Base-by-base conservation (phyloP, 2,797 vertebrate species). In the Cryptoprocta ferox region DNA sequence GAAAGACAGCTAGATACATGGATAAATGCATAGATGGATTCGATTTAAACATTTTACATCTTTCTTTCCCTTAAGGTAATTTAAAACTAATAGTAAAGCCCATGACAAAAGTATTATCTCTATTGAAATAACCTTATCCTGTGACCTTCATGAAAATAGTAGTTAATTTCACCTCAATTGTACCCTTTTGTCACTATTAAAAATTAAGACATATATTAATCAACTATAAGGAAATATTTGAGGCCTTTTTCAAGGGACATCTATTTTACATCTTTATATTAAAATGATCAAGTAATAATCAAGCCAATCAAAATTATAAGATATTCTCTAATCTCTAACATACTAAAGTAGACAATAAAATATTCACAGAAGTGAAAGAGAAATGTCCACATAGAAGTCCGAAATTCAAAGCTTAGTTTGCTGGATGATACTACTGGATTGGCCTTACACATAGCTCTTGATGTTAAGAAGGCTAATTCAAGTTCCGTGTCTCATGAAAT, bases 381-480 rank as follows among this genome's bases (percentile, higher is more conserved):
- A 82, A 97, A 98, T 94, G 48, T 97, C 59, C n/a, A 96, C 9
- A 89, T 35, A 30, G 66, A 97, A 97, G 97, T 97, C 63, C 98
- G 86, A 98, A 98, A 98, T 95, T 97, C 95, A 97, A 97, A 98
- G 42, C 48, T 96, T 93, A 48, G 71, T 88, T 96, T 95, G 35
- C 84, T 96, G 80, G 89, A 95, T 84, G 97, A 88, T 92, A 6
- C 9, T 95, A 48, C 53, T 97, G 86, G 0, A 75, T n/a, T 98
- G 89, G 92, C 53, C 86, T 97, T 93, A 97, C 13, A 84, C 85
- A 97, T 97, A 98, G 63, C 66, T 96, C 63, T 96, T 97, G 88
- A 97, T 97, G 79, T 97, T 98, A 93, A 96, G 86, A 98, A 98
- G 59, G 6, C 59, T 97, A 97, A 97, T 96, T 98, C 93, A 98